Percentiles rank a stretch among this genome's conserved stretches.
Evolutionary conservation across 2,797 vertebrate species (phyloP).

Genomic region (Craterocephalus amniculus): DNA sequence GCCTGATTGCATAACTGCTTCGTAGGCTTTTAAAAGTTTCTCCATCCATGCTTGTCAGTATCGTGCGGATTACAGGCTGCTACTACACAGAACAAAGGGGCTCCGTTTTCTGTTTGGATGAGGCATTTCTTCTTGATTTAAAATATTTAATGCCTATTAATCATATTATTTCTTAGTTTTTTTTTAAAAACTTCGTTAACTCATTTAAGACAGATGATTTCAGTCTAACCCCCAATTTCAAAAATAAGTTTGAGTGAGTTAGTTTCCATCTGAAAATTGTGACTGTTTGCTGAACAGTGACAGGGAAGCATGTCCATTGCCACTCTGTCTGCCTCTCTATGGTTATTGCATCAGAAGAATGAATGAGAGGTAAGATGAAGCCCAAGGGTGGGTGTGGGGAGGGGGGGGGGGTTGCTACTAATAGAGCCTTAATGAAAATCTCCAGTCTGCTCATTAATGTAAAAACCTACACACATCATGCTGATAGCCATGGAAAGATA

Average conservation of each 20-base stretch:
- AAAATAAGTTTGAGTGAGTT: slow-evolving; percentile 18
- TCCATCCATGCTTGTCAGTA: slow-evolving; percentile 49
- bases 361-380: slow-evolving; percentile 41
- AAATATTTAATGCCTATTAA: slow-evolving; percentile 21
- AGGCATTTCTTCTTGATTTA: slow-evolving; percentile 12
- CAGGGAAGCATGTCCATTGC: slow-evolving; percentile 28
- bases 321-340: slow-evolving; percentile 28
- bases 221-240: slow-evolving; percentile 11
- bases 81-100: slow-evolving; percentile 24
- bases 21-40: slow-evolving; percentile 60
- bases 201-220: slow-evolving; percentile 20
- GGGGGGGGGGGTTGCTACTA: too few species aligned
- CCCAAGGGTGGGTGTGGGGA: slow-evolving; percentile 44
- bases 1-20: slow-evolving; percentile 48
- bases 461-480: slow-evolving; percentile 47
- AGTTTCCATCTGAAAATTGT: slow-evolving; percentile 14
- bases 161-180: slow-evolving; percentile 34
- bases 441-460: slow-evolving; percentile 67
- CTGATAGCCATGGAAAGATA: slow-evolving; percentile 15
- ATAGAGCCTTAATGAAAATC: slow-evolving; percentile 73
- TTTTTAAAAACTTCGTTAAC: slow-evolving; percentile 5
- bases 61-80: slow-evolving; percentile 26
- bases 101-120: slow-evolving; percentile 32
- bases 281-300: slow-evolving; percentile 27
- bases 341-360: slow-evolving; percentile 58